A percentile compares a stretch with the other conserved stretches of the same genome.
These are phyloP conservation scores for Yoshiicerus persimilis DNA, from an alignment of 1,140 invertebrate species.

Conservation along the genomic window DNA sequence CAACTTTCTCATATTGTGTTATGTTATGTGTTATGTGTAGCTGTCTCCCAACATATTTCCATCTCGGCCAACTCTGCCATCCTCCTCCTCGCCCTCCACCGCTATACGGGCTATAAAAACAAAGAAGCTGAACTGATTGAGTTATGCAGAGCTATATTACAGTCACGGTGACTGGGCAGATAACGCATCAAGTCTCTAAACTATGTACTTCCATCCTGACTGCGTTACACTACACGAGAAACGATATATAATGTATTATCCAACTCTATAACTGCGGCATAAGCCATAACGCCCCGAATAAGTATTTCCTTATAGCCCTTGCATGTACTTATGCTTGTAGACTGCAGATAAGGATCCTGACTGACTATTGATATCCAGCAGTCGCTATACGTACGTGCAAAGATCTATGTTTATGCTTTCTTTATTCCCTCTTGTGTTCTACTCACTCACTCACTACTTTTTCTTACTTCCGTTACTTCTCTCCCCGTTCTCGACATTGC, in stretches of 20 bases:
- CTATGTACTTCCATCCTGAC: neutral
- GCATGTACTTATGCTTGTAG: neutral
- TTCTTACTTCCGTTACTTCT: neutral
- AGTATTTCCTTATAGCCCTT: no score
- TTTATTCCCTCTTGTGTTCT: neutral
- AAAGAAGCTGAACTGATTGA: neutral
- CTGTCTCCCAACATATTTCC: neutral
- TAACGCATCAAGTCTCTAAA: neutral
- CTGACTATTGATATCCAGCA: neutral
- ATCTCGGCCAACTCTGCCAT: no score
- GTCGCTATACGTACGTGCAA: neutral
- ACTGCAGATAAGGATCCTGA: neutral
- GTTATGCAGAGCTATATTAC: neutral
- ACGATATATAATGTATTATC: no score
- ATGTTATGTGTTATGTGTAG: neutral
- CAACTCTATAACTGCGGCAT: no score
- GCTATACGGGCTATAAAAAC: neutral
- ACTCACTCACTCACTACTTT: neutral
- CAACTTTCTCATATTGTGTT: no score
- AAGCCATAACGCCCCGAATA: no score
- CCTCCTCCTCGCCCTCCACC: neutral
- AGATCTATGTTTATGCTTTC: neutral
- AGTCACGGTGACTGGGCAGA: neutral
- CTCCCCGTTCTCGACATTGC: neutral
- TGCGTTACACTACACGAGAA: neutral